These are phyloP conservation scores for Microdon myrmicae DNA, from an alignment of 2,888 invertebrate species.

Conservation along the genomic window DNA sequence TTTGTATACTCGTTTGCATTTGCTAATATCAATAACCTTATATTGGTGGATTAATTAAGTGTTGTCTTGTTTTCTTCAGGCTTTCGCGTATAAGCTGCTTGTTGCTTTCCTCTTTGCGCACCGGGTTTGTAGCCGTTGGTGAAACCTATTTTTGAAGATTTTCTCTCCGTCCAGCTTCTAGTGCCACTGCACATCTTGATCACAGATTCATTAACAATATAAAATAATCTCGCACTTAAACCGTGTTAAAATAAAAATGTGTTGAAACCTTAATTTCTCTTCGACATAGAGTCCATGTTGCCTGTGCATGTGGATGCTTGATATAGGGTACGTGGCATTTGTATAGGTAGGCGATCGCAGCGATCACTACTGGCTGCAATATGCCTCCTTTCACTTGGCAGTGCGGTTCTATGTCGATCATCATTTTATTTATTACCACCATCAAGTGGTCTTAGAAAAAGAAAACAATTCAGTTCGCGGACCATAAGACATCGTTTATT, in stretches of 20 bases:
- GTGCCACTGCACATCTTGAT: conserved; percentile 12
- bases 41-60: too few species aligned
- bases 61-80: too few species aligned
- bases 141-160: conserved; percentile 41
- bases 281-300: conserved; percentile 9
- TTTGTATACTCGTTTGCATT: too few species aligned
- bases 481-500: too few species aligned
- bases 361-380: conserved; percentile 4
- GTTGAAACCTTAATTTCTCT: conserved; percentile 43
- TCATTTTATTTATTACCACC: conserved; percentile 19
- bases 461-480: too few species aligned
- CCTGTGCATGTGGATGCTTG: conserved; percentile 12
- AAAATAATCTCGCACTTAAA: conserved; percentile 18
- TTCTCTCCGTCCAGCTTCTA: conserved; percentile 23
- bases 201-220: background rate
- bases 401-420: background rate
- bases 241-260: conserved; percentile 16
- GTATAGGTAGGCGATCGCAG: conserved; percentile 32
- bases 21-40: too few species aligned
- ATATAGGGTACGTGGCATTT: conserved; percentile 27
- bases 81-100: too few species aligned
- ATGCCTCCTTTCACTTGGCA: conserved; percentile 5
- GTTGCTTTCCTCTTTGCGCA: conserved; percentile 27
- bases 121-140: conserved; percentile 18
- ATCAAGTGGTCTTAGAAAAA: conserved; percentile 44